Evolutionary conservation across 1,140 invertebrate genomes (phyloP).

Genomic region (Caenorhabditis briggsae): DNA sequence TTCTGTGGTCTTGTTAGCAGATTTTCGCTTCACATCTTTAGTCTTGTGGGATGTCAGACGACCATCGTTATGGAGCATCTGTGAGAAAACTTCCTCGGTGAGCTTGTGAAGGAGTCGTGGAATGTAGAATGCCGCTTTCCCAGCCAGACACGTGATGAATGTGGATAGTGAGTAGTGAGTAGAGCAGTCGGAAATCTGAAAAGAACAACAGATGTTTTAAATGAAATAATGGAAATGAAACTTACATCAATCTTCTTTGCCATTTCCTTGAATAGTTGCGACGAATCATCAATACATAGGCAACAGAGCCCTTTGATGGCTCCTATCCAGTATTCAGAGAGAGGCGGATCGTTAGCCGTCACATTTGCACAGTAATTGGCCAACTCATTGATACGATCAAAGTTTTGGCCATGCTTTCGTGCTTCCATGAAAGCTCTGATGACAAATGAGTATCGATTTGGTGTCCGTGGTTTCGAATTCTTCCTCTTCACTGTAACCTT

Average conservation of each 20-base stretch:
- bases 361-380: conserved; percentile 58
- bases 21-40: conserved; percentile 22
- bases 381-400: conserved; percentile 57
- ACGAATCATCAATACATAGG: not conserved
- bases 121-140: conserved; percentile 53
- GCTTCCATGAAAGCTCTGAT: conserved; percentile 56
- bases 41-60: conserved; percentile 4
- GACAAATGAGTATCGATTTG: conserved; percentile 58
- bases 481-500: conserved; percentile 6
- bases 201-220: not conserved
- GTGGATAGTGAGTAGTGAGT: conserved; percentile 57
- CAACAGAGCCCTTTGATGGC: conserved; percentile 54
- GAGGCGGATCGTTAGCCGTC: conserved; percentile 47
- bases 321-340: conserved; percentile 60
- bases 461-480: not conserved
- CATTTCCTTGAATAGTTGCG: conserved; percentile 49
- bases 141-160: conserved; percentile 55
- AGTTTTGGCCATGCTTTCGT: conserved; percentile 14
- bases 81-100: conserved; percentile 2
- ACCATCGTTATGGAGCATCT: not conserved
- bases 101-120: conserved; percentile 21
- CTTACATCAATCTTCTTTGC: conserved; percentile 46
- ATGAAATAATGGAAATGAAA: not conserved
- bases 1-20: not conserved
- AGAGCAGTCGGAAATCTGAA: conserved; percentile 58